Evolutionary conservation across 1,140 invertebrate genomes (phyloP), one percentile per base, ranked within the genome.

Genomic region (Danaus plexippus): DNA sequence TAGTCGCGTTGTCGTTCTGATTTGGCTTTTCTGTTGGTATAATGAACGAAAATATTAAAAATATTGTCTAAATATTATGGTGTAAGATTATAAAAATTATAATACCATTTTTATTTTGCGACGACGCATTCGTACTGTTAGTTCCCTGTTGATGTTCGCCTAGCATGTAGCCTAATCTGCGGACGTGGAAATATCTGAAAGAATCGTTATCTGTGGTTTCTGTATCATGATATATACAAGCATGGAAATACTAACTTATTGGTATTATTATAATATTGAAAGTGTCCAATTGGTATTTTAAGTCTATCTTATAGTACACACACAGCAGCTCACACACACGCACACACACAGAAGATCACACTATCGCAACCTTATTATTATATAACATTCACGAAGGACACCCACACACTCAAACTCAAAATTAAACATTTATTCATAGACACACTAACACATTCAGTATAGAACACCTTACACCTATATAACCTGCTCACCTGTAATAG

Each of bases 151-250:
- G 77, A 52, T 85, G 67, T 52, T 91, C 91, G 13, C 91, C 91
- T 22, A 91, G 79, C 85, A 92, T 91, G 59, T 92, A 93, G 54
- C 89, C 89, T 13, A 90, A 75, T 67, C 92, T 80, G 57, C 91
- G 79, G 11, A 93, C 91, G 68, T 93, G 92, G 75, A 93, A 93
- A 77, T 90, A 92, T 72, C 92, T 91, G 53, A 43, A 40, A 52
- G 11, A 57, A 7, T 2, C 22, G 7, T 5, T 32, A 3, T 32
- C 22, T 5, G n/a, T n/a, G n/a, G n/a, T n/a, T n/a, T n/a, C n/a
- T n/a, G n/a, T n/a, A n/a, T n/a, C n/a, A n/a, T n/a, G n/a, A n/a
- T n/a, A n/a, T n/a, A n/a, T n/a, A n/a, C n/a, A n/a, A n/a, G n/a
- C n/a, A n/a, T n/a, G n/a, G n/a, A n/a, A n/a, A n/a, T n/a, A n/a